phyloP scores from a whole-genome alignment of 30 jellyfish, hydroid and myxozoan genomes.

The Aurelia aurita region DNA sequence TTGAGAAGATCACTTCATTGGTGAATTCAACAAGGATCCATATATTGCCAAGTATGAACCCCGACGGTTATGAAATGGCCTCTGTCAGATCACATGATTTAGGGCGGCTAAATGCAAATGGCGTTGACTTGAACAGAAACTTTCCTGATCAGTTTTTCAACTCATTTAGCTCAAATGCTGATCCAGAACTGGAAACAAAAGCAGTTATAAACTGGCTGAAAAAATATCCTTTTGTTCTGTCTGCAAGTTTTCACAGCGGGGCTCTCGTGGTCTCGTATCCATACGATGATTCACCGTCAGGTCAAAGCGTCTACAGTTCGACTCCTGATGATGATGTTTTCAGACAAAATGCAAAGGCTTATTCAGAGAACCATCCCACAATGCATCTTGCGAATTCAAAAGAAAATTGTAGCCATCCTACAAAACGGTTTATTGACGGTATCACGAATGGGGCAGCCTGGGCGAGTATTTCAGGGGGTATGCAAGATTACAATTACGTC shows the following conservation, averaged over 20 bases:
- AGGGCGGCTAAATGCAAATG: slow-evolving; percentile 98
- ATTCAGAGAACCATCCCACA: slow-evolving; percentile 99
- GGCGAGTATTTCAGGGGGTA: slow-evolving; percentile 96
- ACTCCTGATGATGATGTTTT: slow-evolving; percentile 99
- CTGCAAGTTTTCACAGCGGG: slow-evolving; percentile 99
- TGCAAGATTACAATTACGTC: slow-evolving; percentile 99
- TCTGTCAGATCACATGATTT: slow-evolving; percentile 80
- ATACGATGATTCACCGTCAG: slow-evolving; percentile 99
- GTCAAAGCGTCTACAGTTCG: slow-evolving; percentile 96
- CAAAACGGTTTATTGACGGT: slow-evolving; percentile 94
- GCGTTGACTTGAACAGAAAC: slow-evolving; percentile 98
- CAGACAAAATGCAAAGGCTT: slow-evolving; percentile 95
- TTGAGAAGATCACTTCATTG: slow-evolving; percentile 76
- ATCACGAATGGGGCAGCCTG: slow-evolving; percentile 99
- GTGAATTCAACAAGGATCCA: slow-evolving; percentile 93
- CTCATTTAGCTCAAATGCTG: slow-evolving; percentile 63
- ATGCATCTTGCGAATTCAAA: slow-evolving; percentile 97
- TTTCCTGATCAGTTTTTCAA: slow-evolving; percentile 99
- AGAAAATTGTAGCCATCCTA: slow-evolving; percentile 91
- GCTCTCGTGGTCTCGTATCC: slow-evolving; percentile 99
- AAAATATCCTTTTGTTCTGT: slow-evolving; percentile 84
- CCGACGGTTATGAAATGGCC: slow-evolving; percentile 99
- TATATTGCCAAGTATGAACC: slow-evolving; percentile 96
- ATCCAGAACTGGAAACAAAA: slow-evolving; percentile 93
- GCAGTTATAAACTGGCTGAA: slow-evolving; percentile 97